A percentile compares a stretch with the other conserved stretches of the same genome.
Evolutionary conservation across 2,888 invertebrate genomes (phyloP).

Genomic region (Prostheceraeus crozeri): DNA sequence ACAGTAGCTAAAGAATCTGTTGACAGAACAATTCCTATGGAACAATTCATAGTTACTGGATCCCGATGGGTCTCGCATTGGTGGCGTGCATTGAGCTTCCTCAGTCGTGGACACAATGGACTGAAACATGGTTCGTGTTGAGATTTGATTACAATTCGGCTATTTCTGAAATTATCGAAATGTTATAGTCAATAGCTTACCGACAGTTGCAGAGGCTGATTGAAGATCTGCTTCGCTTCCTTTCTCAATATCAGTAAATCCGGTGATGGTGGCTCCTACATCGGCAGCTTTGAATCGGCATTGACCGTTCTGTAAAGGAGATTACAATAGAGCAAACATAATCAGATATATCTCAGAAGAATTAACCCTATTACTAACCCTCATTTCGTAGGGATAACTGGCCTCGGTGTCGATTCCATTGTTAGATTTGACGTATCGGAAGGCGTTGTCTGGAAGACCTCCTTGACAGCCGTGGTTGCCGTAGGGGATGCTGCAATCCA

Average conservation of each 20-base stretch:
- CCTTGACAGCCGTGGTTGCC: conserved; percentile 79
- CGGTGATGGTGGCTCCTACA: conserved; percentile 50
- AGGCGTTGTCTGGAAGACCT: conserved; percentile 53
- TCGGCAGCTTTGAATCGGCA: conserved; percentile 49
- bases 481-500: conserved; percentile 74
- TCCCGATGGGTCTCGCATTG: too few relatives aligned
- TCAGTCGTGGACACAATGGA: too few relatives aligned
- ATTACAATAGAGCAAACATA: neutral
- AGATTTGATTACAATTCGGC: too few relatives aligned
- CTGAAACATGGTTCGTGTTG: too few relatives aligned
- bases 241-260: conserved; percentile 48
- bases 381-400: conserved; percentile 40
- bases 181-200: too few relatives aligned
- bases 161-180: too few relatives aligned
- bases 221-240: conserved; percentile 45
- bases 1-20: too few relatives aligned
- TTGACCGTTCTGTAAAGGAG: conserved; percentile 42
- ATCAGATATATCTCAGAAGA: neutral
- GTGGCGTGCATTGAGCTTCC: too few relatives aligned
- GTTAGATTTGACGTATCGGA: conserved; percentile 39
- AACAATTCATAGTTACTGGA: too few relatives aligned
- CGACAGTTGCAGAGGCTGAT: conserved; percentile 47
- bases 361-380: conserved; percentile 22
- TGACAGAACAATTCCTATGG: too few relatives aligned
- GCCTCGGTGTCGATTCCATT: conserved; percentile 49